Base-by-base conservation (phyloP, 2,888 invertebrate genomes). In the Eupeodes luniger region DNA sequence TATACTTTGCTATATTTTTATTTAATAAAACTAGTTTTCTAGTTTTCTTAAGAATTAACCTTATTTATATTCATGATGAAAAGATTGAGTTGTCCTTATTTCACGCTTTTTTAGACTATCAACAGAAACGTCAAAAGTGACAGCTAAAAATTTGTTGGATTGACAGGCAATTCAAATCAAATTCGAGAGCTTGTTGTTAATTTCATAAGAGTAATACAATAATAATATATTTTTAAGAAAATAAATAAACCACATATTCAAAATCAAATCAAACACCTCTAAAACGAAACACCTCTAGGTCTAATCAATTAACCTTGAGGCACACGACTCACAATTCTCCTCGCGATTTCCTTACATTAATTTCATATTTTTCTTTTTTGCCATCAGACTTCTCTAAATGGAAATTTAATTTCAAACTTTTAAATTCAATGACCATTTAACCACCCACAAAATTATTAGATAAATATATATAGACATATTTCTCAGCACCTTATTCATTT, bases 351-450 rank as follows among this genome's bases (percentile, higher is more conserved):
- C 87, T 83, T 83, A 81, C 76, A 81, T 79, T 75, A 79, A 86
- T 82, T 79, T 49, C 79, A 86, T 75, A 76, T 83, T 80, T 81
- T 83, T 83, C 80, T 27, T 27, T 27, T 62, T 81, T 74, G 72
- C 74, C 80, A 81, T 83, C 77, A 74, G 67, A 67, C 61, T 27
- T 72, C 72, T 81, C 51, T 51, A 83, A 77, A 83, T 87, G 83
- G 87, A 87, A 83, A 83, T 87, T 81, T 81, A 76, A 87, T 81
- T 87, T 27, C 70, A 59, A 86, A 78, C 75, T 86, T 80, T 44
- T 19, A 59, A 82, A 80, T 72, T 83, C 83, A 87, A 80, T 83
- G 87, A 74, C 87, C 83, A 87, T 87, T 87, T 83, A 87, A 83
- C 83, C 87, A 76, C 87, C 87, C 83, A 87, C 83, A 80, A 51